These are phyloP conservation scores for Muscicapa striata DNA, from an alignment of 2,797 vertebrate genomes.

Conservation along the genomic window DNA sequence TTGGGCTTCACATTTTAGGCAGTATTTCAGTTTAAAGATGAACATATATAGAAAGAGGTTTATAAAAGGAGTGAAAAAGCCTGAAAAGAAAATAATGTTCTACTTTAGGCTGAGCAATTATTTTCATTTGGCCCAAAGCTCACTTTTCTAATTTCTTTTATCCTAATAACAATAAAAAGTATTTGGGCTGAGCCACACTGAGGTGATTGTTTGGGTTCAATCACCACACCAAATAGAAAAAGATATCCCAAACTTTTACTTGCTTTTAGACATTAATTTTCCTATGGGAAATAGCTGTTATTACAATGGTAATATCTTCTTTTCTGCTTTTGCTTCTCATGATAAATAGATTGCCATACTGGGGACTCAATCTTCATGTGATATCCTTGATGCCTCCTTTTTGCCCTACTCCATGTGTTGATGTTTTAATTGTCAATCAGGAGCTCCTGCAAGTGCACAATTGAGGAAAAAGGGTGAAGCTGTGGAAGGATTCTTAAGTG, in stretches of 20 bases:
- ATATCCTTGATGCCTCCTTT: neutral
- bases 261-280: neutral
- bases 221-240: neutral
- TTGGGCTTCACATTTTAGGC: neutral
- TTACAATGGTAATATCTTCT: neutral
- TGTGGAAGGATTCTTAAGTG: neutral
- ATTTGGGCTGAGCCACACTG: neutral
- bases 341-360: neutral
- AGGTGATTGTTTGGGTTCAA: neutral
- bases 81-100: neutral
- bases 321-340: neutral
- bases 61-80: neutral
- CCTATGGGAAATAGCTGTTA: neutral
- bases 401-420: neutral
- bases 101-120: neutral
- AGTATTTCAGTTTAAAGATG: neutral
- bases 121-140: neutral
- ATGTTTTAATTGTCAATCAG: neutral
- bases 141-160: neutral
- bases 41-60: neutral
- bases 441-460: accelerated
- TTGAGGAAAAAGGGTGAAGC: neutral
- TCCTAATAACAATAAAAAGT: neutral
- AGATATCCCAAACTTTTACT: neutral
- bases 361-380: accelerated